Evolutionary conservation across 2,888 invertebrate species (phyloP), one percentile per base, ranked within the genome.

Genomic region (Euplagia quadripunctaria): DNA sequence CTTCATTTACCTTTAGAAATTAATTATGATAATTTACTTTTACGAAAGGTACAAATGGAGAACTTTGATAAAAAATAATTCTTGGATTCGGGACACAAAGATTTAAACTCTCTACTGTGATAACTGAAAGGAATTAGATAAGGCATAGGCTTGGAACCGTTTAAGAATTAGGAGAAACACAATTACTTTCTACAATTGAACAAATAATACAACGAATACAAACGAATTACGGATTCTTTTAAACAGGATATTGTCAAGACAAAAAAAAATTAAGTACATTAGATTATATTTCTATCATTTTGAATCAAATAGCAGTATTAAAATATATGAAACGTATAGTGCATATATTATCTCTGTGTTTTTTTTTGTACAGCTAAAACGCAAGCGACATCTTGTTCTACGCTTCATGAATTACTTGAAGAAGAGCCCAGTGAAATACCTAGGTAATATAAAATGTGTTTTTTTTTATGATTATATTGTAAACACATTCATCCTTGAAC

Each of bases 321-420:
- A 43, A 43, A 43, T 8, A 43, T 43, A 0, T 31, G 31, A 4
- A 58, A 4, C 5, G 3, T 49, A 7, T 49, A 16, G 0, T 49
- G 7, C 6, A 61, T 61, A 31, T 6, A 7, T 20, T 17, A 20
- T n/a, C 2, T 7, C 0, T 55, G 7, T n/a, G 3, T 61, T 61
- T 31, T 46, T 68, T n/a, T 86, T 79, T 72, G 68, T 80, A 75
- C 90, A 96, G 96, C 96, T 73, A 92, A 94, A 89, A 95, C 96
- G 64, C 96, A 96, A 86, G 96, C 96, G 67, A 96, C 96, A 14
- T 96, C 96, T 72, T 96, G 96, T 89, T 96, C 96, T 58, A 96
- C 96, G 63, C 93, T 96, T 61, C 96, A 96, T 85, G 95, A 96
- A 87, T 90, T 96, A 76, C 89, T 94, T 76, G 95, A 95, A 86